Base-by-base conservation (phyloP, 2,888 invertebrate genomes). In the Macrosiphum euphorbiae region DNA sequence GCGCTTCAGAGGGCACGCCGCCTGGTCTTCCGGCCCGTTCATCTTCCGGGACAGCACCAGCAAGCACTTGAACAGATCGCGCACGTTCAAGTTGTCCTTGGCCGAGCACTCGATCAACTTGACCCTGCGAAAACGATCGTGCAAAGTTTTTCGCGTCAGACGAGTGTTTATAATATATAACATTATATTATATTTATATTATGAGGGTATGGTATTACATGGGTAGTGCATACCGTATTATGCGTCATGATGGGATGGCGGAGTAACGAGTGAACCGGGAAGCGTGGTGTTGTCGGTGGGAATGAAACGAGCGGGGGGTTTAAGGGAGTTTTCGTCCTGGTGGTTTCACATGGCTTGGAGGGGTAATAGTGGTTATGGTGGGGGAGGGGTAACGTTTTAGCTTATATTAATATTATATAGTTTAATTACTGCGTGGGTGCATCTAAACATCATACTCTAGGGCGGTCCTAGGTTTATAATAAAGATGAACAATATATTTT, bases 101-200 rank as follows among this genome's bases (percentile, higher is more conserved):
- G 98, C 98, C 90, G 97, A 98, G 96, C 97, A 98, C 96, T 97
- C 98, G 95, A 98, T 96, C 89, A 98, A 97, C 96, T 97, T 97
- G 94, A 97, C 97, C 95, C 97, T 97, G 96, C 11, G 24, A 88
- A 52, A 88, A 52, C 26, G 55, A 88, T 11, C 1, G 47, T 47
- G 28, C 16, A 86, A 86, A 28, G 28, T 86, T 35, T 35, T 41
- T 41, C 2, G 78, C 35, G 78, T 78, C 78, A 78, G 78, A 78
- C 35, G 78, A 35, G 78, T 78, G 35, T 78, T 20, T 78, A 35
- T 24, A 78, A 41, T 41, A 35, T 78, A 35, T 24, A 35, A 41
- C 35, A 78, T 67, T 24, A 20, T 55, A 26, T 58, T 24, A 26
- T 58, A 26, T 26, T 26, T 58, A 58, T 58, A 26, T 7, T 7